These are phyloP conservation scores for Molanna angustata DNA, from an alignment of 2,888 invertebrate species.

Conservation along the genomic window DNA sequence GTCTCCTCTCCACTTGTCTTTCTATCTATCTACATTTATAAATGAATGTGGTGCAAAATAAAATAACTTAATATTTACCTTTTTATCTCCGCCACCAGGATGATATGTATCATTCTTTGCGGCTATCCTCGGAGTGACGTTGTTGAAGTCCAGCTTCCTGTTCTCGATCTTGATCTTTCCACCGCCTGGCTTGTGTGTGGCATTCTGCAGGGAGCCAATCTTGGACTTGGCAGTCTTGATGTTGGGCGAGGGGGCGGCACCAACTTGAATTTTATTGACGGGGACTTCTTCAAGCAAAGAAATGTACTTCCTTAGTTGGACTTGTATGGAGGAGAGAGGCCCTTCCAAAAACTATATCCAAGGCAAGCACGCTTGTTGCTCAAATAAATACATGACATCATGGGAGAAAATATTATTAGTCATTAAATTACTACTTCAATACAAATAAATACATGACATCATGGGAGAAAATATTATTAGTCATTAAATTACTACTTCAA, in stretches of 20 bases:
- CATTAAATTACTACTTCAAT: too few species aligned
- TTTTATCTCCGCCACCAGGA: constrained; percentile 87
- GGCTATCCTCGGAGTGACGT: constrained; percentile 82
- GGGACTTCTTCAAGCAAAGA: constrained; percentile 65
- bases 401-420: too few species aligned
- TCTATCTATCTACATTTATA: too few species aligned
- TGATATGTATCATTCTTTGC: constrained; percentile 87
- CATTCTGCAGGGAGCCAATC: constrained; percentile 88
- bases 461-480: too few species aligned
- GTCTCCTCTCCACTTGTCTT: too few species aligned
- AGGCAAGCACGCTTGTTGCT: background rate
- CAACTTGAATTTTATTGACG: constrained; percentile 92
- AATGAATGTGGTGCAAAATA: too few species aligned
- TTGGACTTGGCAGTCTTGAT: constrained; percentile 89
- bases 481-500: too few species aligned
- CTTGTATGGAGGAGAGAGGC: background rate
- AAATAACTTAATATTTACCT: too few species aligned
- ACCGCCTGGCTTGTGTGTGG: constrained; percentile 85
- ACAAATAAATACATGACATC: too few species aligned
- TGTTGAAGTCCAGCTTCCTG: constrained; percentile 80
- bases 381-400: too few species aligned
- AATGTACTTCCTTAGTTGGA: background rate
- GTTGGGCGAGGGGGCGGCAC: constrained; percentile 88
- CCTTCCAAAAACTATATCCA: background rate
- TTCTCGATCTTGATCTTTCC: constrained; percentile 86